Evolutionary conservation across 2,888 invertebrate species (phyloP), one percentile per base, ranked within the genome.

Genomic region (Calameuta filiformis): DNA sequence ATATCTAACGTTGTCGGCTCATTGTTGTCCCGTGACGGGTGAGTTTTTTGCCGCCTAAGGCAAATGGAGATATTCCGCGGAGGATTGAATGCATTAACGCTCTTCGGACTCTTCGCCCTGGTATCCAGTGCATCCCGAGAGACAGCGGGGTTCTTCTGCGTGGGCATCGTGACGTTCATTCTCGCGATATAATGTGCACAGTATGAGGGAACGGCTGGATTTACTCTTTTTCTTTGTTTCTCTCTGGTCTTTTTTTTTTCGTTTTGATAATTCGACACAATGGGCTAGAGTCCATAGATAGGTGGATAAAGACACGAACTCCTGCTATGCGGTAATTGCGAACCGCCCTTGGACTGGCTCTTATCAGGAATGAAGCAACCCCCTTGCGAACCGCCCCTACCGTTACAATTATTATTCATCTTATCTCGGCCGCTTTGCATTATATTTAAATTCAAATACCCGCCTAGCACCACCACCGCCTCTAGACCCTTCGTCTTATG

Each of bases 391-490:
- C 73, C 81, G 76, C 75, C 80, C 68, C 68, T 75, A 81, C 79
- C 82, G 85, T 85, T 83, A 84, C 84, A 84, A 89, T 89, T 88
- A 89, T 89, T 90, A 89, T 90, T 90, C 88, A 87, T 87, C 88
- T 90, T 90, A 89, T 90, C 89, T 88, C 79, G 83, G 84, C 81
- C 83, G 87, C 88, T 90, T 90, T 89, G 88, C 89, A 89, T 89
- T 88, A 87, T 88, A 89, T 89, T 89, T 87, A 87, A 89, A 89
- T 89, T 89, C 87, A 87, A 88, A 87, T 79, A 80, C 80, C 78
- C 37, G 74, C 23, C n/a, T n/a, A 30, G 35, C 74, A 34, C 35
- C 74, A 9, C 74, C 37, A 9, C 35, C 74, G 31, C 35, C 37
- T 71, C 35, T 30, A 34, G 34, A 74, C 23, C 74, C 74, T 34